Base-by-base conservation (phyloP, 2,113 vertebrate genomes). In the Rhagologus leucostigma region DNA sequence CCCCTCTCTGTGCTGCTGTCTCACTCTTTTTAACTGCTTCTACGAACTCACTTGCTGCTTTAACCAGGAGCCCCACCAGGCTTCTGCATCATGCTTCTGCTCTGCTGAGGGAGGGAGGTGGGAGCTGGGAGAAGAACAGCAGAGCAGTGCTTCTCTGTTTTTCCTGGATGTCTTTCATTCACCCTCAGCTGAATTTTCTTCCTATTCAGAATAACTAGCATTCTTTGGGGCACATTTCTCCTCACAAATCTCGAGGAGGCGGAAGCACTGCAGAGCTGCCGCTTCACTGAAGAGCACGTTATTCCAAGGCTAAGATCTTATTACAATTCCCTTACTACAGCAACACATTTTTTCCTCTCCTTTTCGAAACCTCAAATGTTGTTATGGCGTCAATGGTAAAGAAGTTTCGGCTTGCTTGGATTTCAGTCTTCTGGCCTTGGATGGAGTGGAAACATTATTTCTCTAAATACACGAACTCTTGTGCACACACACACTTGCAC, bases 351-450 rank as follows among this genome's bases (percentile, higher is more conserved):
- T 96, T 96, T 96, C 95, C 89, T 0, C 88, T 88, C 65, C 50
- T 90, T 94, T 93, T 84, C 8, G 1, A 96, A 97, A 98, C 97
- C 97, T 97, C 96, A 97, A 96, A 95, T 67, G 93, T 67, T 87
- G 69, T 94, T 95, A 84, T 84, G 93, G 96, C 91, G 74, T 96
- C 96, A 96, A 96, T 96, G 89, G 87, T 62, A 88, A 87, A 97
- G 95, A 91, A 94, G 76, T 81, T 94, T 63, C 49, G 37, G 79
- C 79, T 96, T 94, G 82, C 89, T 96, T 94, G 83, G 82, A 84
- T 97, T 97, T 97, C 95, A 95, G 82, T 87, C 89, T 95, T 67
- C 87, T 92, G 95, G 93, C 77, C 29, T 89, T 60, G 67, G 53
- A 92, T 73, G 69, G 94, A 81, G 42, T 15, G 70, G 84, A 97